phyloP scores from a whole-genome alignment of 2,113 vertebrate genomes.

The Origma solitaria region DNA sequence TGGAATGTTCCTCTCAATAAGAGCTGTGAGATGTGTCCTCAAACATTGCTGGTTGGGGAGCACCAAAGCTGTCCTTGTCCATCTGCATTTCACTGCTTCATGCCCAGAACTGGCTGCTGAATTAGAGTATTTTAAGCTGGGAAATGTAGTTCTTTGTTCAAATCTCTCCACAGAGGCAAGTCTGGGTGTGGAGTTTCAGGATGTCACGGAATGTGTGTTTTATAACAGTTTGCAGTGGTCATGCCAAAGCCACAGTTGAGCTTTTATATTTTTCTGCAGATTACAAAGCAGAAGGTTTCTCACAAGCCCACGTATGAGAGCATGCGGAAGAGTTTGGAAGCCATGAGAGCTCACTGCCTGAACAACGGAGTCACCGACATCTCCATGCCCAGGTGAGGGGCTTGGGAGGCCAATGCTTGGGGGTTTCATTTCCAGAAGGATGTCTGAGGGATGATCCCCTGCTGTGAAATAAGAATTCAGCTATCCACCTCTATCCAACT shows the following conservation, averaged over 20 bases:
- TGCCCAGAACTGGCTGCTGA: neutral
- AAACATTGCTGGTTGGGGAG: neutral
- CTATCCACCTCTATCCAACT: neutral
- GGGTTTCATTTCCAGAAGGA: neutral
- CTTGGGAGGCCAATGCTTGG: neutral
- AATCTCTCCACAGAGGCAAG: neutral
- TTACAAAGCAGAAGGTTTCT: constrained; percentile 86
- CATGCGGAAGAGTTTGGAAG: constrained; percentile 81
- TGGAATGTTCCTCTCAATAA: neutral
- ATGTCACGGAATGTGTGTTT: neutral
- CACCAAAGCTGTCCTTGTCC: neutral
- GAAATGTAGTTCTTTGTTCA: neutral
- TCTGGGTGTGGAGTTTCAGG: neutral
- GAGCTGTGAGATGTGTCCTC: neutral
- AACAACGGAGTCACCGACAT: constrained; percentile 79
- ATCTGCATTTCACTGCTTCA: neutral
- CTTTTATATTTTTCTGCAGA: constrained; percentile 58
- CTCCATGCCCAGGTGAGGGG: constrained; percentile 88
- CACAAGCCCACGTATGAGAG: constrained; percentile 86
- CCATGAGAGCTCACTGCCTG: constrained; percentile 86
- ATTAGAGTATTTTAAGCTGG: neutral
- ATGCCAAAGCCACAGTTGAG: neutral
- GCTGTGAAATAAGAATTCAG: neutral
- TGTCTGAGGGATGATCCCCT: neutral
- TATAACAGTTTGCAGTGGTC: neutral